Evolutionary conservation across 2,113 vertebrate genomes (phyloP).

Genomic region (Axis porcinus): DNA sequence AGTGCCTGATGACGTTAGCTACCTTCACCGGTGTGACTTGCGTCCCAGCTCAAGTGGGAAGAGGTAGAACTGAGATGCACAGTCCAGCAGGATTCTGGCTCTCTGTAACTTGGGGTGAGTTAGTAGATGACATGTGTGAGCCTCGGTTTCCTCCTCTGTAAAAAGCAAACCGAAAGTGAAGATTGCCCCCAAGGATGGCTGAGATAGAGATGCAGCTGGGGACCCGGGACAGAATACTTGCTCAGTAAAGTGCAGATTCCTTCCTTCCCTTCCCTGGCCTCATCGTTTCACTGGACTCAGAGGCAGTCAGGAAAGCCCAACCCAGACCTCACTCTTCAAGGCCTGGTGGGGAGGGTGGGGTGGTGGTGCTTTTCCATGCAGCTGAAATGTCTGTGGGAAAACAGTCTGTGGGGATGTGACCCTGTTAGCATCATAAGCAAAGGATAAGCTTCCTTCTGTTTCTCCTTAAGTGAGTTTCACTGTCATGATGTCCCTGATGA

Average conservation of each 20-base stretch:
- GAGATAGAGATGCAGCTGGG: background rate
- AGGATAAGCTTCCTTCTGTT: background rate
- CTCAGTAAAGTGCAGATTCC: background rate
- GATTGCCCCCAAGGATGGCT: background rate
- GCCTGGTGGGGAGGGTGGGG: background rate
- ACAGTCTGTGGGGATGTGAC: background rate
- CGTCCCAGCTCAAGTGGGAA: background rate
- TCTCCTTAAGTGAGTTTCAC: background rate
- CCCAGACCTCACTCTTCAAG: background rate
- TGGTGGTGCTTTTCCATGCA: background rate
- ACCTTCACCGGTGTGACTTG: fast-evolving
- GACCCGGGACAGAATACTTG: background rate
- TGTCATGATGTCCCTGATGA: background rate
- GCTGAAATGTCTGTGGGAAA: background rate
- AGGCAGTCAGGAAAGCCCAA: background rate
- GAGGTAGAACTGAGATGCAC: background rate
- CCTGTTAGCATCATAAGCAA: background rate
- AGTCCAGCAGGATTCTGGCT: background rate
- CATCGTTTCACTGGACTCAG: background rate
- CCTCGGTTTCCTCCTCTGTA: background rate
- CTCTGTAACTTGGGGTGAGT: background rate
- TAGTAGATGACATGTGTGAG: background rate
- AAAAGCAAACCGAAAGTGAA: background rate
- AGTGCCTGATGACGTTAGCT: background rate
- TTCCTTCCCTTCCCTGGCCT: background rate